These are phyloP conservation scores for Otocyon megalotis DNA, from an alignment of 2,113 vertebrate genomes.

Conservation along the genomic window DNA sequence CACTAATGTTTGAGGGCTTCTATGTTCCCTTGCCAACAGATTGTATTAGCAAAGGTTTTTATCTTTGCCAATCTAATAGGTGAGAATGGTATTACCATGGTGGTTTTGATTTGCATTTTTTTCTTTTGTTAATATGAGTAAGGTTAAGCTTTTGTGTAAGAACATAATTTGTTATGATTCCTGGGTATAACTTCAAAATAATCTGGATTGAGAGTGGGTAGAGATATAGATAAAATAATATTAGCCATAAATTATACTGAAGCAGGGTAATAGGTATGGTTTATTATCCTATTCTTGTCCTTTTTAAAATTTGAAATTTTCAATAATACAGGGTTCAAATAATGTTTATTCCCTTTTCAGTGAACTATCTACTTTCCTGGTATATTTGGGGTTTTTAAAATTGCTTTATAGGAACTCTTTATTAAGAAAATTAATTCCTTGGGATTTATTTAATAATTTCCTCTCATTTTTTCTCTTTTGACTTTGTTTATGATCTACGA, in stretches of 20 bases:
- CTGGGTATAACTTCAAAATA: conserved; percentile 19
- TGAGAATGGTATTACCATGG: not conserved
- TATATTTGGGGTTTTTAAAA: not conserved
- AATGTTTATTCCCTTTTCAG: not conserved
- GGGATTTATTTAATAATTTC: not conserved
- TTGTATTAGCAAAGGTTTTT: conserved; percentile 15
- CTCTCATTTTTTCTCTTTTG: not conserved
- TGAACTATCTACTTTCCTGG: not conserved
- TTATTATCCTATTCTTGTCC: not conserved
- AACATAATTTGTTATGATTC: not conserved
- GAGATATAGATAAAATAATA: not conserved
- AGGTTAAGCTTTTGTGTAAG: conserved; percentile 23
- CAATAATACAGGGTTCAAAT: not conserved
- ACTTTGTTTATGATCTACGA: not conserved
- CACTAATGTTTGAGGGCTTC: not conserved
- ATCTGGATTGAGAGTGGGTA: not conserved
- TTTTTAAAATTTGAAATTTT: conserved; percentile 43
- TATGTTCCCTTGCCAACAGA: not conserved
- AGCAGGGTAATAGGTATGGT: not conserved
- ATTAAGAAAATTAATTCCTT: conserved; percentile 16
- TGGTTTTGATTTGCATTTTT: not conserved
- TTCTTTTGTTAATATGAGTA: not conserved
- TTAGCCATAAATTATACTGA: not conserved
- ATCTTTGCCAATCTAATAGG: conserved; percentile 11
- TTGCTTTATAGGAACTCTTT: conserved; percentile 35